These are phyloP conservation scores for Pseudomyrmex dendroicus DNA, from an alignment of 1,140 invertebrate species.

Conservation along the genomic window DNA sequence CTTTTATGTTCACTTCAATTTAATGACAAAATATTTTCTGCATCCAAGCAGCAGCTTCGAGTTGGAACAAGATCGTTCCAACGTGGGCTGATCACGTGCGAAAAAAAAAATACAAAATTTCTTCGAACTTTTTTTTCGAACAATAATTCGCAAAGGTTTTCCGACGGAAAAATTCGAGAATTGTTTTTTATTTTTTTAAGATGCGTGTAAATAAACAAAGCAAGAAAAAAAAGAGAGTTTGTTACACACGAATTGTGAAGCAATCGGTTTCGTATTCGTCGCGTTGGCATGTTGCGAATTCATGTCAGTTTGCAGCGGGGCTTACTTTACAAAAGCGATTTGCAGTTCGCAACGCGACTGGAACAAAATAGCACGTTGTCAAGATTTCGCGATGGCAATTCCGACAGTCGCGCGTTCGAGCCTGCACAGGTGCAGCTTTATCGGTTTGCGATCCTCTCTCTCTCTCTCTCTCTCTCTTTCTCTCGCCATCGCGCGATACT, in stretches of 20 bases:
- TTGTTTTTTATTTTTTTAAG: not conserved
- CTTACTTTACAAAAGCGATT: conserved; percentile 55
- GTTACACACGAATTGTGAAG: conserved; percentile 24
- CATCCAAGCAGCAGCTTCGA: too few relatives aligned
- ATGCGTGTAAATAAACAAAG: conserved; percentile 1
- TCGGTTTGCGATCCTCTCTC: conserved; percentile 41
- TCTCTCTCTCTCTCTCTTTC: too few relatives aligned
- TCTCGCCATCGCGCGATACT: not conserved
- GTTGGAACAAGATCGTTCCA: too few relatives aligned
- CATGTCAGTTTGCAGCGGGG: conserved; percentile 7
- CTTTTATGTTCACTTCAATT: too few relatives aligned
- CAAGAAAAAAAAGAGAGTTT: not conserved
- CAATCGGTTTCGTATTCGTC: conserved; percentile 49
- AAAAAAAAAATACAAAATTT: too few relatives aligned
- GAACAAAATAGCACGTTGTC: conserved; percentile 36
- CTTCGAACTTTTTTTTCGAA: too few relatives aligned
- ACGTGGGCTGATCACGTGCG: too few relatives aligned
- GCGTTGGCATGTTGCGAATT: conserved; percentile 36
- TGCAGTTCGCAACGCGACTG: conserved; percentile 23
- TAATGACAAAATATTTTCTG: too few relatives aligned
- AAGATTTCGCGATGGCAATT: conserved; percentile 37
- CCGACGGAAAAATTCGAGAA: not conserved
- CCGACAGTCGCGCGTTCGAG: not conserved
- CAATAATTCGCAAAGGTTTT: too few relatives aligned
- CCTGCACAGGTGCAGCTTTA: conserved; percentile 9